Evolutionary conservation across 2,113 vertebrate species (phyloP), one percentile per base, ranked within the genome.

Genomic region (Pampusana beccarii): DNA sequence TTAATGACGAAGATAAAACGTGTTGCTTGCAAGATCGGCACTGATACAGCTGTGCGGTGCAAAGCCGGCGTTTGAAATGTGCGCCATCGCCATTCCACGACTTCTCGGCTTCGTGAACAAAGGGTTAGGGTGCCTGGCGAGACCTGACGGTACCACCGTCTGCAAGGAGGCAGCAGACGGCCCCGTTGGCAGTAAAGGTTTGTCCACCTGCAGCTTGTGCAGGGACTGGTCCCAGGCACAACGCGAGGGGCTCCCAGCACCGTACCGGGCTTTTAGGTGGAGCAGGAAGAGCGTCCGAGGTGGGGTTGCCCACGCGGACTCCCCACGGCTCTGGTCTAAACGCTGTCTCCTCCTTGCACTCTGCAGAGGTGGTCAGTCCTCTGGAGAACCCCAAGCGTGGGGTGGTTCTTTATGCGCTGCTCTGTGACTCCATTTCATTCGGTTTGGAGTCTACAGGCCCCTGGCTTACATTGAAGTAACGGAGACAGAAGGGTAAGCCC

Each of bases 301-400:
- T 60, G 77, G 61, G 11, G 10, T 51, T 80, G 3, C 38, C 79
- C 71, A 3, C 15, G 0, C 0, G 3, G 58, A 36, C 44, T 77
- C 65, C 24, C 40, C 20, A 0, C 10, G 31, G 12, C 20, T 77
- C 13, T 57, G 67, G 7, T 61, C 26, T 40, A 26, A 44, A 5
- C 0, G 0, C 14, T 31, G 53, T 9, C 12, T 6, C 26, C 58
- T 71, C 28, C 13, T 70, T 1, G 0, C 2, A 0, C 75, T 33
- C 24, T 16, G 3, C 10, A 42, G 75, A 44, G 29, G 28, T 8
- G 4, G 38, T 26, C 1, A 9, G 4, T 46, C 16, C 33, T 78
- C 28, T 90, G 65, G 5, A 38, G 31, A 82, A 10, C 11, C 44
- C 10, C 10, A 2, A 42, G 53, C 2, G 0, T 2, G 28, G 46